phyloP scores from a whole-genome alignment of 2,888 invertebrate genomes.

The Epinotia nisella region DNA sequence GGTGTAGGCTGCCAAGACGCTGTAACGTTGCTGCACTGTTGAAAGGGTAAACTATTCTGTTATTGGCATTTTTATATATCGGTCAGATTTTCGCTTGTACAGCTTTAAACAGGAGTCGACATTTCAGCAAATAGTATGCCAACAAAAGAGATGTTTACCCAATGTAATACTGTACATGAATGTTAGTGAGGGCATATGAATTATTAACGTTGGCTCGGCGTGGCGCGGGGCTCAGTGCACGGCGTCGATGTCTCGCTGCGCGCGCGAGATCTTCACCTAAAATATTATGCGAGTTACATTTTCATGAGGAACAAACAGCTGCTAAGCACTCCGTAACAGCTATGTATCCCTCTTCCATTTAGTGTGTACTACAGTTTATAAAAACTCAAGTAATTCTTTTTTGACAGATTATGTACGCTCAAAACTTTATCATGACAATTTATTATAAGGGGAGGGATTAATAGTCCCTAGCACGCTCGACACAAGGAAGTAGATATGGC shows the following conservation, averaged over 20 bases:
- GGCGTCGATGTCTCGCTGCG: constrained; percentile 96
- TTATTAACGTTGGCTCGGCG: not conserved
- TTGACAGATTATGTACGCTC: too few relatives aligned
- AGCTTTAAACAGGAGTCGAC: not conserved
- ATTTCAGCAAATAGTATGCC: not conserved
- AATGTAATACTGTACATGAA: constrained; percentile 59
- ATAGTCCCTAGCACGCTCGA: too few relatives aligned
- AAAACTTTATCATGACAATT: too few relatives aligned
- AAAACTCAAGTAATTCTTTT: too few relatives aligned
- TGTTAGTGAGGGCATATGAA: constrained; percentile 13
- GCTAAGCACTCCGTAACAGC: not conserved
- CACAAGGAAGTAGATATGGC: too few relatives aligned
- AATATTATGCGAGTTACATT: constrained; percentile 48
- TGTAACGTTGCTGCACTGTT: not conserved
- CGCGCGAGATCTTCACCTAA: constrained; percentile 95
- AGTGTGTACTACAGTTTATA: too few relatives aligned
- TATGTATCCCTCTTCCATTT: too few relatives aligned
- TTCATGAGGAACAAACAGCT: constrained; percentile 12
- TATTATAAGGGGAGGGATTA: too few relatives aligned
- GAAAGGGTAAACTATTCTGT: constrained; percentile 1
- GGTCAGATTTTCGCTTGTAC: not conserved
- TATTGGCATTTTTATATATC: not conserved
- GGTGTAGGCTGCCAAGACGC: constrained; percentile 10
- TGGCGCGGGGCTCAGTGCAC: constrained; percentile 78
- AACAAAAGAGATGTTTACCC: constrained; percentile 7